Conservation (phyloP, 2,113 vertebrate species). For the Pluvialis apricaria region DNA sequence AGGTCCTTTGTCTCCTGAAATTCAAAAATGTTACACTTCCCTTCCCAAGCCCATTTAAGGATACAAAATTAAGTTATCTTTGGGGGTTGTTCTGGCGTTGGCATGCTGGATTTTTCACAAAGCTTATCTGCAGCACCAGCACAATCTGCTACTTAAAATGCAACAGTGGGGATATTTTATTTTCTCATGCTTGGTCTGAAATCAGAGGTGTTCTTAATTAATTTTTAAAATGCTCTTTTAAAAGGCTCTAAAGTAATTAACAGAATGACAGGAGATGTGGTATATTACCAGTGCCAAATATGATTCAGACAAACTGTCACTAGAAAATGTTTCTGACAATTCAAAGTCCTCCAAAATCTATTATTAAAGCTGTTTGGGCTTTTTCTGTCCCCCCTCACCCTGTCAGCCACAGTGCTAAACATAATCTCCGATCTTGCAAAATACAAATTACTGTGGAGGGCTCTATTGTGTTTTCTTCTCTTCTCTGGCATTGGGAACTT, state of each 20-base stretch:
- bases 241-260: slow-evolving; percentile 38
- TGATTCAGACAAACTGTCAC: slow-evolving; percentile 32
- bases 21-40: neutral
- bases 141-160: neutral
- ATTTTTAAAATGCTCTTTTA: slow-evolving; percentile 2
- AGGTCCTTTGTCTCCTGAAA: neutral
- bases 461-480: neutral
- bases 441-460: neutral
- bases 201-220: slow-evolving; percentile 28
- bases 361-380: neutral
- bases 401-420: neutral
- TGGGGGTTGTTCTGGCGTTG: neutral
- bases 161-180: neutral
- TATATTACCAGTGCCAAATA: slow-evolving; percentile 21
- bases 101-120: neutral
- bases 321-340: neutral
- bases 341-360: slow-evolving; percentile 1
- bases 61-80: neutral
- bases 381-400: neutral
- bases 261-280: slow-evolving; percentile 29
- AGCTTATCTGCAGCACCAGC: neutral
- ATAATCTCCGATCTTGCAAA: neutral
- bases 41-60: neutral
- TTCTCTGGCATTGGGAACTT: neutral
- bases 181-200: slow-evolving; percentile 9